Evolutionary conservation across 2,797 vertebrate species (phyloP).

Genomic region (Chlorospingus flavigularis): DNA sequence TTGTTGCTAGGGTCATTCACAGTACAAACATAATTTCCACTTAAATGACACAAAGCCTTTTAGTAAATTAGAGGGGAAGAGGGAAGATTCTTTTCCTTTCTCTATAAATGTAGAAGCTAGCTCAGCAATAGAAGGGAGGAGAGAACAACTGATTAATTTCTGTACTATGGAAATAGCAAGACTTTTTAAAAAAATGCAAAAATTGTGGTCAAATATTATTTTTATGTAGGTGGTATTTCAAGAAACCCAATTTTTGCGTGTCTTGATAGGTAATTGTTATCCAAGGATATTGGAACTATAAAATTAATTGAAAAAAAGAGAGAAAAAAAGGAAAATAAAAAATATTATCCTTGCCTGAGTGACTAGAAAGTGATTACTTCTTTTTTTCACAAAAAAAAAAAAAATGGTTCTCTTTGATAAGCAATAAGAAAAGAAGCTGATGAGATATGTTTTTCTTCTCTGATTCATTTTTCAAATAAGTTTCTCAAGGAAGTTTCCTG

Average conservation of each 20-base stretch:
- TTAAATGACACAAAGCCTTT: not conserved
- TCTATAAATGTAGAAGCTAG: not conserved
- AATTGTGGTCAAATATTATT: not conserved
- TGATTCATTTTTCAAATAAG: slow-evolving; percentile 4
- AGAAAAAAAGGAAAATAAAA: not conserved
- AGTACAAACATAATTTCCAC: not conserved
- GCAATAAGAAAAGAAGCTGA: not conserved
- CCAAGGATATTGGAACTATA: not conserved
- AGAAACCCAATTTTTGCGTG: not conserved
- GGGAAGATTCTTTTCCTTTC: not conserved
- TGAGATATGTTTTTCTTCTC: not conserved
- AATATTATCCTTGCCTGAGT: not conserved
- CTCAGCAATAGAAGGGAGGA: not conserved
- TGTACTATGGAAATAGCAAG: not conserved
- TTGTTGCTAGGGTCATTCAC: not conserved
- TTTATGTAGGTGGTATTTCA: not conserved
- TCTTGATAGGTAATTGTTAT: not conserved
- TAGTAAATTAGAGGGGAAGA: not conserved
- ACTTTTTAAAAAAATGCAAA: not conserved
- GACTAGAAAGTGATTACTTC: not conserved
- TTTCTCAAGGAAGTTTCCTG: not conserved
- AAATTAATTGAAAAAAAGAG: not conserved
- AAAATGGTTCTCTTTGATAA: not conserved
- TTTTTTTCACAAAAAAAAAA: not conserved
- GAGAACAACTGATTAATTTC: not conserved